Evolutionary conservation across 1,140 invertebrate genomes (phyloP), one percentile per base, ranked within the genome.

Genomic region (Matsumurasca onukii): DNA sequence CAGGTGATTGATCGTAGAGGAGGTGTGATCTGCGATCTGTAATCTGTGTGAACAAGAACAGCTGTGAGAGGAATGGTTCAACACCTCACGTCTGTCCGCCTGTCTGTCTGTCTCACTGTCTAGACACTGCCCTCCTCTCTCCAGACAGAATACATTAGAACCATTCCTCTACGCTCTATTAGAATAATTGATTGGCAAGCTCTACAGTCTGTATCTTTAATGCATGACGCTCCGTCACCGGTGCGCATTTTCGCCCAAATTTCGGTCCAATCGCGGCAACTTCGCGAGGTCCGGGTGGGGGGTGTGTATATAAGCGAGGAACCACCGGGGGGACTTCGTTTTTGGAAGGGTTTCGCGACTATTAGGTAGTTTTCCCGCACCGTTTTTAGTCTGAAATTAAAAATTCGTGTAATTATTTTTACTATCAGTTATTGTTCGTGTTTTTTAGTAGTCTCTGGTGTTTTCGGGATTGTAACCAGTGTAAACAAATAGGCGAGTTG

Each of bases 181-280:
- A 59, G 55, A 59, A 59, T 25, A 59, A 59, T 59, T 59, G 55
- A 59, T 59, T 59, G 55, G 55, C 55, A 27, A 59, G 34, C 34
- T 39, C 55, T 3, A 27, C 15, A 22, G 22, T 59, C 24, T 13
- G 15, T 13, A 59, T 59, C 55, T 59, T 59, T 59, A 27, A 59
- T 59, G 55, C 55, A 59, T 59, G 55, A 15, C 20, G 9, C 17
- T 29, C 55, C 25, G 55, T 39, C 34, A 9, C 17, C 34, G 17
- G 5, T 39, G 34, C 34, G 34, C 34, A 9, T 17, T 25, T 27
- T 59, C 55, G 55, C 55, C 55, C 24, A 59, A 59, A 59, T 27
- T 27, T 27, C 55, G 24, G 25, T 5, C 55, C 15, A 24, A 9
- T 24, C 55, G 30, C 25, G 12, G 9, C 25, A 27, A 25, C 12